A percentile compares a stretch with the other conserved stretches of the same genome.
These are phyloP conservation scores for Aurelia coerulea DNA, from an alignment of 30 jellyfish, hydroid and myxozoan species.

Conservation along the genomic window DNA sequence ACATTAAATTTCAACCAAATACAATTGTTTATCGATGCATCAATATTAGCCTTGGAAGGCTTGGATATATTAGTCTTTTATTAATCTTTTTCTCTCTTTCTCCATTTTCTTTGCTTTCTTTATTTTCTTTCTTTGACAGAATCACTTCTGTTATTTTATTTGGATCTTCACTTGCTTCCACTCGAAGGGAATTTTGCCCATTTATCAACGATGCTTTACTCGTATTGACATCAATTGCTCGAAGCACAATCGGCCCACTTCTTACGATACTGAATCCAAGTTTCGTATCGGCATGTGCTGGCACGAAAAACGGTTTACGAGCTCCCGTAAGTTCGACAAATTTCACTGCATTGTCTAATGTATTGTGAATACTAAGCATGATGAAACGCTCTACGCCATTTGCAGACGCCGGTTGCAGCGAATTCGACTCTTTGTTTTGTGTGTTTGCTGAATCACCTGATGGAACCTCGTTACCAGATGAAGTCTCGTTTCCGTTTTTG, in stretches of 20 bases:
- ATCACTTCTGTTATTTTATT: conserved; percentile 73
- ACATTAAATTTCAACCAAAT: too few relatives aligned
- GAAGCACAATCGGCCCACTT: conserved; percentile 53
- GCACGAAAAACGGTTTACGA: conserved; percentile 78
- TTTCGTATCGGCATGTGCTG: conserved; percentile 46
- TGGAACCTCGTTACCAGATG: background rate
- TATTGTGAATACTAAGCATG: conserved; percentile 52
- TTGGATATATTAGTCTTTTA: conserved; percentile 56
- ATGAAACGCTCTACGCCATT: conserved; percentile 28
- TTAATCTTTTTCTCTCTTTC: conserved; percentile 20
- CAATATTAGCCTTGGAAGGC: conserved; percentile 39
- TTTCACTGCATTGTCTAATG: conserved; percentile 31
- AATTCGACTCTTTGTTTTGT: background rate
- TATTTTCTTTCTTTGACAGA: conserved; percentile 36
- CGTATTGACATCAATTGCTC: conserved; percentile 36
- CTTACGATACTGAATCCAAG: conserved; percentile 55
- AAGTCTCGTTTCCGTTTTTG: background rate
- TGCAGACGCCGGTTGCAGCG: background rate
- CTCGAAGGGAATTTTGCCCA: conserved; percentile 62
- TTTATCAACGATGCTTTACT: conserved; percentile 68
- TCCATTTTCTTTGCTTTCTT: too few relatives aligned
- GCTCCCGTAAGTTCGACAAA: conserved; percentile 67
- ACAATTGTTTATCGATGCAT: conserved; percentile 8
- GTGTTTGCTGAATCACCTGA: background rate
- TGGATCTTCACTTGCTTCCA: conserved; percentile 65